Base-by-base conservation (phyloP, 2,888 invertebrate species). In the Parapristionchus giblindavisi region DNA sequence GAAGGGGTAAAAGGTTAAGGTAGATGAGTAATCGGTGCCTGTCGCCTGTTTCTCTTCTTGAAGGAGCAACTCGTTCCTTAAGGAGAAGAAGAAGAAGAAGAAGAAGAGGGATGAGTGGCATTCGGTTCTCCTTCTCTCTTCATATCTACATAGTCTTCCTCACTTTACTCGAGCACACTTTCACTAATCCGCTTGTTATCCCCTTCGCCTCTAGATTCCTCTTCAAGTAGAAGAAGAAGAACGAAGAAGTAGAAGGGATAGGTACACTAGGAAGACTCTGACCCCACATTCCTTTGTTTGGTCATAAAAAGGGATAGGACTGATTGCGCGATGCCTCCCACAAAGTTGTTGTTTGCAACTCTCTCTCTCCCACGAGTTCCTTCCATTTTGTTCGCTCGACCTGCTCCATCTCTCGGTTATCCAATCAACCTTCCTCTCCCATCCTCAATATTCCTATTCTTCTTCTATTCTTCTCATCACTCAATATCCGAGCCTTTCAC, bases 11-110 rank as follows among this genome's bases (percentile, higher is more conserved):
- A n/a, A n/a, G n/a, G n/a, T n/a, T n/a, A n/a, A n/a, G n/a, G n/a
- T n/a, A n/a, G n/a, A n/a, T n/a, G n/a, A n/a, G n/a, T n/a, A n/a
- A n/a, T n/a, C n/a, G n/a, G n/a, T n/a, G n/a, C n/a, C n/a, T n/a
- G n/a, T n/a, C 48, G 48, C 48, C 48, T 48, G 14, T 48, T 48
- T 48, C 48, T 48, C 48, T 48, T 48, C 48, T 48, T 48, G 48
- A 21, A 48, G 48, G 21, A 14, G 11, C 14, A 48, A 48, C 21
- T 48, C 48, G 48, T 21, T 11, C 48, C 21, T 48, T 11, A 21
- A 11, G 14, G 48, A 48, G 48, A 14, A 48, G 48, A 21, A 21
- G 48, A 48, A 48, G 11, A 21, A 48, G 21, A 48, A 48, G 48
- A 11, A 21, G 21, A 21, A 48, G 48, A 48, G 48, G 48, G 48